Evolutionary conservation across 2,113 vertebrate species (phyloP), one percentile per base, ranked within the genome.

Genomic region (Chauna torquata): DNA sequence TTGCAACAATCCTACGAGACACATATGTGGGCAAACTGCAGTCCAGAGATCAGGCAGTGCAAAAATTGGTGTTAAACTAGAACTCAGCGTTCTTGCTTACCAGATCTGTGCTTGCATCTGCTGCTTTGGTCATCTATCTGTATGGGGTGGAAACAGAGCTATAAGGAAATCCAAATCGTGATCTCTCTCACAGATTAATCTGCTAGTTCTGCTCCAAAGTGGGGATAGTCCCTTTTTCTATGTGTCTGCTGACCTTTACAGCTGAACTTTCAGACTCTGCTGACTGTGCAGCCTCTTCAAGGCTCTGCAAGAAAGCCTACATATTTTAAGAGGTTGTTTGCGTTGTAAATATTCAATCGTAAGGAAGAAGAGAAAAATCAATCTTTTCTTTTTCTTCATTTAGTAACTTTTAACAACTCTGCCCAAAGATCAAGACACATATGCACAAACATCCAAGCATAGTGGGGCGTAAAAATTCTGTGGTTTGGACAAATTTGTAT

Each of bases 171-270:
- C 1, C 1, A 76, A 94, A 80, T 64, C 4, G 2, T 89, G 61
- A 36, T 32, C 28, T 68, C 28, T 89, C 54, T 83, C 11, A 9
- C 36, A 87, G 77, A 95, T 82, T 85, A 88, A 82, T 61, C 68
- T 77, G 12, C 27, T 83, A 55, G 20, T 76, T 88, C 16, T 52
- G 49, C 38, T 92, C 55, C 11, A 3, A 83, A 89, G 50, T 50
- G 81, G 12, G 28, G n/a, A 38, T 57, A 38, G 55, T 64, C 49
- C 58, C 28, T 82, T 90, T 93, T 93, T 45, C 32, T 62, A 3
- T 64, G 52, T 86, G 47, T 62, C 74, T 90, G 52, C 36, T 86
- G 81, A 85, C 81, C 81, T 92, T 84, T 96, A 81, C 19, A 91
- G 55, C 44, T 89, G 77, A 91, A 94, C 83, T 93, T 86, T 52